phyloP scores from a whole-genome alignment of 2,113 vertebrate genomes.

The Ifrita kowaldi region DNA sequence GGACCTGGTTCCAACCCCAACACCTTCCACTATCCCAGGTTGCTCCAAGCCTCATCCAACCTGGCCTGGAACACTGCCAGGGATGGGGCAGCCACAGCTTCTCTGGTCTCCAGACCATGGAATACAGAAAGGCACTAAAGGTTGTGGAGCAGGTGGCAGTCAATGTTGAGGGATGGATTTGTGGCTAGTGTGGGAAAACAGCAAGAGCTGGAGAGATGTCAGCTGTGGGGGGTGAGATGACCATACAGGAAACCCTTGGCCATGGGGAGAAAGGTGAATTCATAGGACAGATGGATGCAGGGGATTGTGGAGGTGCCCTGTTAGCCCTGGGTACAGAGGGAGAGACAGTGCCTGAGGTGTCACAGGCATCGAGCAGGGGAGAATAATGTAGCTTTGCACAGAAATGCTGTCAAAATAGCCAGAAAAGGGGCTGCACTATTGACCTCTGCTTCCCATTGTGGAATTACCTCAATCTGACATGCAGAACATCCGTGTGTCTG shows the following conservation, averaged over 20 bases:
- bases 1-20: background rate
- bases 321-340: background rate
- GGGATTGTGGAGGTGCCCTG: background rate
- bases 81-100: background rate
- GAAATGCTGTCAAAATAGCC: background rate
- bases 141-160: accelerated
- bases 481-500: background rate
- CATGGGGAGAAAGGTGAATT: background rate
- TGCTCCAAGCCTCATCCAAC: background rate
- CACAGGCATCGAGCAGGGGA: accelerated
- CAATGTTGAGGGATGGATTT: background rate
- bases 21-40: background rate
- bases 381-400: background rate
- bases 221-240: background rate
- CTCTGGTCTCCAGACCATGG: background rate
- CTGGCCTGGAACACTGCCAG: background rate
- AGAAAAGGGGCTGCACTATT: background rate
- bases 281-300: background rate
- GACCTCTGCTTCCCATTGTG: background rate
- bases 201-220: background rate
- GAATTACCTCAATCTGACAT: background rate
- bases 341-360: background rate
- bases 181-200: background rate
- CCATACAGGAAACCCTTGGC: background rate
- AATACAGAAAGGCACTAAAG: background rate